phyloP scores from a whole-genome alignment of 2,113 vertebrate species.

The Bathybates hornii region DNA sequence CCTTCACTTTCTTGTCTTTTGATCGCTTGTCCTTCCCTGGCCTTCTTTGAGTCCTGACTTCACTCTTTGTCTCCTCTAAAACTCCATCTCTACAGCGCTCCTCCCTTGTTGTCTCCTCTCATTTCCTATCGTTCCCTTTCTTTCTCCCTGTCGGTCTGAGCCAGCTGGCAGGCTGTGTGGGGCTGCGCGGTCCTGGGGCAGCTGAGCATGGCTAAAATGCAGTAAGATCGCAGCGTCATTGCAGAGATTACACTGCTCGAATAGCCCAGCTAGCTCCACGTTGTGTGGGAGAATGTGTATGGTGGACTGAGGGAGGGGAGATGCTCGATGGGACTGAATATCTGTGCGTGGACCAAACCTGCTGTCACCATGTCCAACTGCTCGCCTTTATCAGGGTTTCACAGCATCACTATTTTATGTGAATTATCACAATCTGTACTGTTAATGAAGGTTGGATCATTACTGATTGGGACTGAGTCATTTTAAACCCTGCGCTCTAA shows the following conservation, averaged over 20 bases:
- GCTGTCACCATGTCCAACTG: conserved; percentile 10
- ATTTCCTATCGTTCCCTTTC: background rate
- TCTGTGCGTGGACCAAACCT: conserved; percentile 11
- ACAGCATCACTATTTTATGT: conserved; percentile 13
- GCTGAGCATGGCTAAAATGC: conserved; percentile 68
- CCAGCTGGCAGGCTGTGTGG: conserved; percentile 53
- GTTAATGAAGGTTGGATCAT: conserved; percentile 26
- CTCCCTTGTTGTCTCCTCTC: background rate
- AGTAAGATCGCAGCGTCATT: conserved; percentile 62
- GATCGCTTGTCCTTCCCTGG: background rate
- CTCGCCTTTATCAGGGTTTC: conserved; percentile 10
- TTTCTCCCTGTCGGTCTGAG: conserved; percentile 2
- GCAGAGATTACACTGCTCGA: conserved; percentile 60
- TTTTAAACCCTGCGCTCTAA: conserved; percentile 6
- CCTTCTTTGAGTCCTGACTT: background rate
- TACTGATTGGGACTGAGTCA: conserved; percentile 34
- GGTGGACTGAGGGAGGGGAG: background rate
- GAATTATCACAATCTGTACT: conserved; percentile 27
- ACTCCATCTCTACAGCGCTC: background rate
- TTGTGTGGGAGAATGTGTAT: conserved; percentile 15
- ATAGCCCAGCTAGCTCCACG: conserved; percentile 28
- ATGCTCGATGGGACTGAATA: background rate
- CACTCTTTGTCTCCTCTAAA: background rate
- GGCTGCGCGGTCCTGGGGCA: conserved; percentile 49
- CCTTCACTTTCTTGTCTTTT: background rate